These are phyloP conservation scores for Scaptomyza polygonia DNA, from an alignment of 2,888 invertebrate genomes.

Conservation along the genomic window DNA sequence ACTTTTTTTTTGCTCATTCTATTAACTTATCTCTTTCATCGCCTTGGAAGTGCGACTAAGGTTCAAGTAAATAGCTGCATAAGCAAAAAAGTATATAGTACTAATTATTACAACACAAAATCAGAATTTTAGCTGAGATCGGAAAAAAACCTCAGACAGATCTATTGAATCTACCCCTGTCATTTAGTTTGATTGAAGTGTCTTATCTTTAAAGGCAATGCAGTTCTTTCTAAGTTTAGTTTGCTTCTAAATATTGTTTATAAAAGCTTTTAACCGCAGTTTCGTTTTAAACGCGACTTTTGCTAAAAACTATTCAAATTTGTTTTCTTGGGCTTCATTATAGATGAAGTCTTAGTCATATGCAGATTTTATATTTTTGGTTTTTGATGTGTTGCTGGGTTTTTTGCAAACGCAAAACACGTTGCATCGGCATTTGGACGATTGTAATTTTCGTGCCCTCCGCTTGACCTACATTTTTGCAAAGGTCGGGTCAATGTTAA, in stretches of 20 bases:
- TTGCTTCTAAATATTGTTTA: not conserved
- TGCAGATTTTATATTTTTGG: constrained; percentile 15
- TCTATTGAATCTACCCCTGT: not conserved
- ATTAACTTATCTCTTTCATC: constrained; percentile 2
- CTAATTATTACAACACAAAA: not conserved
- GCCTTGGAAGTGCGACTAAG: not conserved
- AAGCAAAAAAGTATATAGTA: not conserved
- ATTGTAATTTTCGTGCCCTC: constrained; percentile 33
- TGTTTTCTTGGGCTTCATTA: not conserved
- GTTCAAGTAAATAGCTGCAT: not conserved
- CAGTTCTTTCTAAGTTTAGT: not conserved
- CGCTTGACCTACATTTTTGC: constrained; percentile 56
- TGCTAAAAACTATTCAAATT: constrained; percentile 15
- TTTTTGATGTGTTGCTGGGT: constrained; percentile 28
- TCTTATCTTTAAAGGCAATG: not conserved
- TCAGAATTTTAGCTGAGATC: not conserved
- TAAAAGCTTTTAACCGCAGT: not conserved
- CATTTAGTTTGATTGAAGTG: not conserved
- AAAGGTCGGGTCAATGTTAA: constrained; percentile 69
- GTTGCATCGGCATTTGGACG: constrained; percentile 43
- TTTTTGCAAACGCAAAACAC: constrained; percentile 61
- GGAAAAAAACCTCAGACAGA: not conserved
- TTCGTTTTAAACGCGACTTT: constrained; percentile 6
- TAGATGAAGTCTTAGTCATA: constrained; percentile 9
- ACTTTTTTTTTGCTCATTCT: constrained; percentile 10